Evolutionary conservation across 2,888 invertebrate species (phyloP), one percentile per base, ranked within the genome.

Genomic region (Andricus curvator): DNA sequence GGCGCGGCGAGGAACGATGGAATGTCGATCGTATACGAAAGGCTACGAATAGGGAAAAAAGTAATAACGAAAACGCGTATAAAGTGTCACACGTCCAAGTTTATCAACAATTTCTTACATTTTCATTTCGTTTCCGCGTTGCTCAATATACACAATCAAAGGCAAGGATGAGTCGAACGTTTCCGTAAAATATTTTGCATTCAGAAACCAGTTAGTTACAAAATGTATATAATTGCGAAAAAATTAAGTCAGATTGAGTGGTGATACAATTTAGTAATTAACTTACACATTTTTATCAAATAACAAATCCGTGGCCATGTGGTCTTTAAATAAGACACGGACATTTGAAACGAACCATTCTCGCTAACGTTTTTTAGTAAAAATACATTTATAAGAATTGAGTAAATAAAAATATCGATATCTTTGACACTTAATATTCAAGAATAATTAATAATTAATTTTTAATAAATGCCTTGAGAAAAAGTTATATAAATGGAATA

Each of bases 1-100:
- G 91, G 91, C 88, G 91, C 91, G 91, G 90, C 90, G 86, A 74
- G 51, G 33, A 74, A 56, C 74, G 74, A 74, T 74, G 90, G 91
- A 91, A 91, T 91, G 91, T 89, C 89, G 90, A 90, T 91, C 90
- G 83, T 29, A 37, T 8, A 51, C 68, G 48, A 51, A 70, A 70
- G 48, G 48, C 41, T 20, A 41, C 37, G 13, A 33, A 66, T 66
- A 13, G 66, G n/a, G 33, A n/a, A 41, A 66, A 70, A 70, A 48
- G 51, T 29, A 62, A 51, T 70, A 20, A 51, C 29, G 33, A 74
- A 74, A 74, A 74, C 20, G 17, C 37, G 37, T 56, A 51, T 33
- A 74, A 51, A 20, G 33, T 74, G 74, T 74, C 70, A 48, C 68
- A 66, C n/a, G 25, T 37, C 37, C n/a, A 37, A 41, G 22, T 62